phyloP scores from a whole-genome alignment of 2,888 invertebrate species.

The Nymphalis urticae region DNA sequence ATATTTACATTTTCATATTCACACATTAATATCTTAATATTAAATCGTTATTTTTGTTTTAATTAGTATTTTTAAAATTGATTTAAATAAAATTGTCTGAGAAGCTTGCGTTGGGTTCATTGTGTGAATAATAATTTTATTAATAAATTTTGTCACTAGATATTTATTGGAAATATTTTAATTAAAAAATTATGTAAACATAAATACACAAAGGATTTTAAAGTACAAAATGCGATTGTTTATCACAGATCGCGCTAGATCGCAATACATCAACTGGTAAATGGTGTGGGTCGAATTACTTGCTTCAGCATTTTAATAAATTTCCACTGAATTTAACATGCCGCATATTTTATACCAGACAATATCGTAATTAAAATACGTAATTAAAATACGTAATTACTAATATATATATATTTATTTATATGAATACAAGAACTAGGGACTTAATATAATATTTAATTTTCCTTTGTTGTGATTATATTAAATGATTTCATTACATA shows the following conservation, averaged over 20 bases:
- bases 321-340: conserved; percentile 33
- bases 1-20: background rate
- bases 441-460: background rate
- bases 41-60: too few relatives aligned
- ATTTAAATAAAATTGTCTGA: too few relatives aligned
- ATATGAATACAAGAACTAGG: background rate
- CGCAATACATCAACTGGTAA: conserved; percentile 33
- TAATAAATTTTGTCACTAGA: background rate
- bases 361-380: conserved; percentile 12
- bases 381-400: conserved; percentile 14
- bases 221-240: conserved; percentile 26
- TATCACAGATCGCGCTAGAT: conserved; percentile 8
- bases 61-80: background rate
- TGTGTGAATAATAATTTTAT: background rate
- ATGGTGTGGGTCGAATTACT: conserved; percentile 32
- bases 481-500: too few relatives aligned
- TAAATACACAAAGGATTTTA: conserved; percentile 13
- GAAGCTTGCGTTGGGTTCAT: background rate
- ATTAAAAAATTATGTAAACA: conserved; percentile 15
- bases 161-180: background rate
- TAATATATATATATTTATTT: conserved; percentile 3
- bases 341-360: conserved; percentile 30
- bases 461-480: background rate
- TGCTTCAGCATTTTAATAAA: conserved; percentile 36
- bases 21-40: too few relatives aligned